These are phyloP conservation scores for Loris lydekkerianus DNA, from an alignment of 2,797 vertebrate genomes.

Conservation along the genomic window DNA sequence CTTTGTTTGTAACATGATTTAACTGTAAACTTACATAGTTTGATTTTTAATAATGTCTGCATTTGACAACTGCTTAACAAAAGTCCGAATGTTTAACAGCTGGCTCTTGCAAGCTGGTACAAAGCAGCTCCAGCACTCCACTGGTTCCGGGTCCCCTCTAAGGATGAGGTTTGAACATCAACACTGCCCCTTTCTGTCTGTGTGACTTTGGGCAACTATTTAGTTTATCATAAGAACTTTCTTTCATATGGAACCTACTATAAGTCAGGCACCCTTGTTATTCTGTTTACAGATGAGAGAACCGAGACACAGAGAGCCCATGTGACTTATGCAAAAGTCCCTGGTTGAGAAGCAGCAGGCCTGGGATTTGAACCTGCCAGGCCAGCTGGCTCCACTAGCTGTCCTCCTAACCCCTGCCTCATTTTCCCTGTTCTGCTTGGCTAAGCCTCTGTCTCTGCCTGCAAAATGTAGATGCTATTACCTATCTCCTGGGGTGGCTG, in stretches of 20 bases:
- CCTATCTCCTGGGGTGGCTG: neutral
- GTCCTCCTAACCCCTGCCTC: neutral
- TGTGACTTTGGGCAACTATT: neutral
- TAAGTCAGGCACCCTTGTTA: neutral
- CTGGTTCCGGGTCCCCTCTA: neutral
- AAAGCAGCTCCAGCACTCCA: neutral
- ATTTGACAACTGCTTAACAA: neutral
- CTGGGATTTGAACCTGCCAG: neutral
- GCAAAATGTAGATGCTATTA: neutral
- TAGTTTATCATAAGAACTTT: neutral
- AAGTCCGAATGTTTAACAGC: neutral
- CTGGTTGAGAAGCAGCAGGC: neutral
- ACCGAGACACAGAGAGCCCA: neutral
- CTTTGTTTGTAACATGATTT: neutral
- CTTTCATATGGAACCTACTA: neutral
- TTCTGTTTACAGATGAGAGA: neutral
- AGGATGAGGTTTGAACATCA: neutral
- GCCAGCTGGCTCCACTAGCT: accelerated
- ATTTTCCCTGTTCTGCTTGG: neutral
- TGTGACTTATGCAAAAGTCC: neutral
- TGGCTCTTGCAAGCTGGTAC: neutral
- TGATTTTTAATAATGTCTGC: neutral
- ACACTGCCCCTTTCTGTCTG: neutral
- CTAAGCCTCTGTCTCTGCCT: neutral
- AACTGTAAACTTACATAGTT: neutral